A percentile compares a stretch with the other conserved stretches of the same genome.
These are phyloP conservation scores for Esperia sulphurella DNA, from an alignment of 2,888 invertebrate genomes.

Conservation along the genomic window DNA sequence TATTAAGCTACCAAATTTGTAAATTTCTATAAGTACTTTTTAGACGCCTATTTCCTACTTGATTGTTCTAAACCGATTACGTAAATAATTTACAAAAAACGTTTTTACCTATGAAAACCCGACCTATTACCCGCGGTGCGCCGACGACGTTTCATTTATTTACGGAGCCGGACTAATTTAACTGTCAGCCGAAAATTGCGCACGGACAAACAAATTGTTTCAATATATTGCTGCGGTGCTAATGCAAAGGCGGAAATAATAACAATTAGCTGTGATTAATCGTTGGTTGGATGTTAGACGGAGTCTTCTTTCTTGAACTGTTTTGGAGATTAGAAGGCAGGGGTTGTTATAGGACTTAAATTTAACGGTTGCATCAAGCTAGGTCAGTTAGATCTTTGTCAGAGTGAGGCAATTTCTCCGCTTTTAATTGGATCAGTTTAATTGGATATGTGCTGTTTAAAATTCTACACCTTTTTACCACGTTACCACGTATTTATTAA, in stretches of 20 bases:
- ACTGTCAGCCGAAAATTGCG: conserved; percentile 28
- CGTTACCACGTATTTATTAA: no score
- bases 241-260: conserved; percentile 3
- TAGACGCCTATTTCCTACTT: no score
- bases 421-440: no score
- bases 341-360: no score
- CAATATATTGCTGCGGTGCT: conserved; percentile 7
- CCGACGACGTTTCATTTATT: conserved; percentile 41
- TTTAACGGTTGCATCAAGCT: no score
- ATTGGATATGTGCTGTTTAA: no score
- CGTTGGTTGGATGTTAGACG: background rate
- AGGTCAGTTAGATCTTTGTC: no score
- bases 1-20: no score
- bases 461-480: no score
- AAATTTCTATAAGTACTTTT: no score
- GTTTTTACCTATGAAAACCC: conserved; percentile 5
- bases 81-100: background rate
- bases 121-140: background rate
- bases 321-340: background rate
- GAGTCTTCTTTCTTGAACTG: background rate
- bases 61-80: no score
- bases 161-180: conserved; percentile 47
- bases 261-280: conserved; percentile 1
- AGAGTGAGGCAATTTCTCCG: no score
- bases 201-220: conserved; percentile 12